Evolutionary conservation across 2,113 vertebrate species (phyloP), one percentile per base, ranked within the genome.

Genomic region (Eulemur rufifrons): DNA sequence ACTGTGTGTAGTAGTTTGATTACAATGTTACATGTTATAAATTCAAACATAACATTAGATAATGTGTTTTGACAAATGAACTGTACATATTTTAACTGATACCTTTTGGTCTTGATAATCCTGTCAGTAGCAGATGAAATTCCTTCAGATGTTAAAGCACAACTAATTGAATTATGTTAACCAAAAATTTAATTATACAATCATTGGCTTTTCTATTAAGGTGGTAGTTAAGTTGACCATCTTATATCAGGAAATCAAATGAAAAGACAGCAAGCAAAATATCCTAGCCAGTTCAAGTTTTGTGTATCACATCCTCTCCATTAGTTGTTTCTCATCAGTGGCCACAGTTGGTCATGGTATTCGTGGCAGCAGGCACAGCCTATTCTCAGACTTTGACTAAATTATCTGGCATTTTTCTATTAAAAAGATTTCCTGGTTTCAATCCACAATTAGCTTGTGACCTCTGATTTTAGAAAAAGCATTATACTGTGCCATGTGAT

Each of bases 71-170:
- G 39, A 89, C 27, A 50, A 45, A 37, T 83, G n/a, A 52, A 50
- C 21, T 39, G 25, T 63, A 59, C 23, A 66, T 83, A 87, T 82
- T 82, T 15, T 73, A 78, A 56, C 27, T 56, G 47, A 52, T 71
- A 64, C 63, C 25, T 89, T 52, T 94, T 64, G 54, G 56, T 92
- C 69, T 88, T 86, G 21, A 69, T 81, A 89, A 37, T 77, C 45
- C 56, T 71, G 45, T 96, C 34, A 37, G 45, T 64, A 94, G 63
- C 69, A 80, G 59, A 45, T 91, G 63, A 66, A 91, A 86, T 93
- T 92, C 39, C 76, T 87, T 83, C 54, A 82, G 47, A 73, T n/a
- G 50, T 37, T 13, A 68, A 66, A 63, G 59, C 39, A 73, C 14
- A 76, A 80, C 8, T 80, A 80, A 74, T 84, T 80, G 54, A 77